Conservation (phyloP, 2,888 invertebrate genomes). For the Cotesia congregata region DNA sequence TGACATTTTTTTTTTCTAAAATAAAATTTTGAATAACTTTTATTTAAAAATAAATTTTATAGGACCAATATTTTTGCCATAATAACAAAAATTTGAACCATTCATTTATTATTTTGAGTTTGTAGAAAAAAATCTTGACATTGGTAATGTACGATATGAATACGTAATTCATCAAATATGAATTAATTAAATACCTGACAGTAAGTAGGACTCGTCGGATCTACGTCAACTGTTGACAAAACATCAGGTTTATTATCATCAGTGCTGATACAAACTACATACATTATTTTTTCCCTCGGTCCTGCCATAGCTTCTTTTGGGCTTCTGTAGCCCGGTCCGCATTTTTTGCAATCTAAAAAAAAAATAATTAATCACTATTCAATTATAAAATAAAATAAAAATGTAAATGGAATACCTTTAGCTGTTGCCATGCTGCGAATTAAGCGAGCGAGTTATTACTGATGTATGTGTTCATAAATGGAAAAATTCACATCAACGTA, state of each 20-base stretch:
- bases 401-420: conserved; percentile 2
- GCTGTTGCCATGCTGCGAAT: not conserved
- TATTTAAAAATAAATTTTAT: too few relatives aligned
- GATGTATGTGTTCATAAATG: not conserved
- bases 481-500: not conserved
- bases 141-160: conserved; percentile 13
- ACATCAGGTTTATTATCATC: conserved; percentile 85
- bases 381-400: not conserved
- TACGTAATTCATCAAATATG: not conserved
- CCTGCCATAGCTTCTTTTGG: conserved; percentile 89
- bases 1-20: too few relatives aligned
- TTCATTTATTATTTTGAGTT: too few relatives aligned
- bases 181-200: conserved; percentile 77
- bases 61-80: not conserved
- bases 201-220: conserved; percentile 88
- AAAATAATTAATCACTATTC: not conserved
- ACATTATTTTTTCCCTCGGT: conserved; percentile 87
- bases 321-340: conserved; percentile 83
- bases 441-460: not conserved
- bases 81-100: too few relatives aligned
- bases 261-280: conserved; percentile 90
- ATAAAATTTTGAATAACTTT: too few relatives aligned
- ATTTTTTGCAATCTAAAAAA: conserved; percentile 50
- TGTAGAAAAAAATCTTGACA: too few relatives aligned
- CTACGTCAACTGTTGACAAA: conserved; percentile 91